These are phyloP conservation scores for Aphelinus certus DNA, from an alignment of 1,140 invertebrate genomes.

Conservation along the genomic window DNA sequence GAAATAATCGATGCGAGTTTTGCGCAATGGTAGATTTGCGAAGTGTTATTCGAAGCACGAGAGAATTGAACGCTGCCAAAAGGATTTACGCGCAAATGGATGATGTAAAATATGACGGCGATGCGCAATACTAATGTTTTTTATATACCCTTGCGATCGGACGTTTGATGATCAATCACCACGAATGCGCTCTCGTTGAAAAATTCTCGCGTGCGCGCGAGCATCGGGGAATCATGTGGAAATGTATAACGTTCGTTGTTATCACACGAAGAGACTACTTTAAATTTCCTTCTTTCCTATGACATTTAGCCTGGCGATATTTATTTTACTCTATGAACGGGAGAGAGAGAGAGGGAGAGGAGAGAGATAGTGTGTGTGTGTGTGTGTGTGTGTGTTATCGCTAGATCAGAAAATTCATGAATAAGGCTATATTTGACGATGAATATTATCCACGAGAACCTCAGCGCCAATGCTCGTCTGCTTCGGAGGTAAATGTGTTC, in stretches of 20 bases:
- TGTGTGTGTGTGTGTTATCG: background rate
- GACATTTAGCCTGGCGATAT: no score
- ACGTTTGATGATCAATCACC: no score
- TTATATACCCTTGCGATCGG: no score
- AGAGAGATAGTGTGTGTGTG: background rate
- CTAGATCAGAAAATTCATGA: background rate
- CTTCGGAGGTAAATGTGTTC: constrained; percentile 12
- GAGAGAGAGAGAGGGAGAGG: no score
- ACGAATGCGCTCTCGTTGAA: no score
- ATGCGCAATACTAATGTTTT: background rate
- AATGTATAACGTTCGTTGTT: no score
- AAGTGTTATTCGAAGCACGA: background rate
- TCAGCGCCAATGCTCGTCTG: constrained; percentile 6
- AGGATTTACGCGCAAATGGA: constrained; percentile 9
- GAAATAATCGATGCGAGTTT: constrained; percentile 15
- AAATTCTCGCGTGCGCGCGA: no score
- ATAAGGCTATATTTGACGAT: constrained; percentile 1
- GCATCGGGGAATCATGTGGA: no score
- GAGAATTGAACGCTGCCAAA: no score
- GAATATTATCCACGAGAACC: background rate
- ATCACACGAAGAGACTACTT: no score
- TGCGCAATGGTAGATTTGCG: background rate
- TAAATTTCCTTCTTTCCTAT: no score
- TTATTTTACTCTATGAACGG: no score
- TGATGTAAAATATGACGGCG: background rate